A percentile compares a stretch with the other conserved stretches of the same genome.
Evolutionary conservation across 2,113 vertebrate species (phyloP).

Genomic region (Elgaria multicarinata): DNA sequence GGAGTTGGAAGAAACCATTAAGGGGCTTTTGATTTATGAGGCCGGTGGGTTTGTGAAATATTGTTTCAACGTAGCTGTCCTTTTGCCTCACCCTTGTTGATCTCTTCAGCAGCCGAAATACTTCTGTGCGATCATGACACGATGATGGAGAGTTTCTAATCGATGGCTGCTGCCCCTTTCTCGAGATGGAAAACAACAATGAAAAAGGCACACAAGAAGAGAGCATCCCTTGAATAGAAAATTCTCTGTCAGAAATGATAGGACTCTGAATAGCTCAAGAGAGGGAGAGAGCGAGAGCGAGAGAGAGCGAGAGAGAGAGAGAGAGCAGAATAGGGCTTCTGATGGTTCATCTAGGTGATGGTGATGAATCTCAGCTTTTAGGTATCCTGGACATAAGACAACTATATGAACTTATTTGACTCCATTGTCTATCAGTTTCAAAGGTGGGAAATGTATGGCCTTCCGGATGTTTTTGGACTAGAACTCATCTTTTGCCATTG

Average conservation of each 20-base stretch:
- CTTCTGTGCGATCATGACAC: background rate
- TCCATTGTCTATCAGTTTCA: too few relatives aligned
- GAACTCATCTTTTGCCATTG: background rate
- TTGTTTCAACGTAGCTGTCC: background rate
- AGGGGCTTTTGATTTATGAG: background rate
- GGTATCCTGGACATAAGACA: too few relatives aligned
- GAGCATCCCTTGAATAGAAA: background rate
- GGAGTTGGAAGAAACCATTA: background rate
- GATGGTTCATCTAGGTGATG: too few relatives aligned
- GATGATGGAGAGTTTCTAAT: conserved; percentile 11
- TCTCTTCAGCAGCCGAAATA: conserved; percentile 16
- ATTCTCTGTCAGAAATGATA: background rate
- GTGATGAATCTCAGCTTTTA: too few relatives aligned
- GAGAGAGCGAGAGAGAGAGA: too few relatives aligned
- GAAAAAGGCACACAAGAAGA: background rate
- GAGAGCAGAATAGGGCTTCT: too few relatives aligned
- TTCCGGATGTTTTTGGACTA: too few relatives aligned
- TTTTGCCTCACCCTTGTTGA: conserved; percentile 6
- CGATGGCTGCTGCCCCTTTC: background rate
- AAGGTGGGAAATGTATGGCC: too few relatives aligned
- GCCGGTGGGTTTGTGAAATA: background rate
- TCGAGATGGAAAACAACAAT: background rate
- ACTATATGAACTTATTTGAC: too few relatives aligned
- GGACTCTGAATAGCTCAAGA: background rate
- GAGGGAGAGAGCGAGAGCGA: too few relatives aligned